Conservation (phyloP, 2,113 vertebrate species). For the Malurus melanocephalus region DNA sequence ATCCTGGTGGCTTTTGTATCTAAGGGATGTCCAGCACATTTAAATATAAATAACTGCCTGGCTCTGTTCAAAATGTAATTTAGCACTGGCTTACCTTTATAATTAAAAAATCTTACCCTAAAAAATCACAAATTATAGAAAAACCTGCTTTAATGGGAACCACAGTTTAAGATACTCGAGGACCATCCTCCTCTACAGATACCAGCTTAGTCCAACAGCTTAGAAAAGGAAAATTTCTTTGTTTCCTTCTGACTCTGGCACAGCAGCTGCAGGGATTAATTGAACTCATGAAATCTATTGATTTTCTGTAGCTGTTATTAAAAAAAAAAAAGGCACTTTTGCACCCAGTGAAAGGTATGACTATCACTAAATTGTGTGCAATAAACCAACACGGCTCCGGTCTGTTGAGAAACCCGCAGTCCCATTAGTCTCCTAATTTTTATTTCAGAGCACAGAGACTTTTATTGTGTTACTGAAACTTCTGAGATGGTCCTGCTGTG, state of each 20-base stretch:
- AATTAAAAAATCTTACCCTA: neutral
- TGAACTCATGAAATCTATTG: constrained; percentile 54
- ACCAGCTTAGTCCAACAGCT: neutral
- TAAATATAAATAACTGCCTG: neutral
- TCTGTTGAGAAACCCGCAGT: constrained; percentile 53
- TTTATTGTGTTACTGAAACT: constrained; percentile 49
- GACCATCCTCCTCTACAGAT: neutral
- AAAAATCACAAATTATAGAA: neutral
- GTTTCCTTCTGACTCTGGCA: constrained; percentile 17
- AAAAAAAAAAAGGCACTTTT: constrained; percentile 20
- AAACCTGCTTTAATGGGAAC: neutral
- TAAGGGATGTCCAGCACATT: neutral
- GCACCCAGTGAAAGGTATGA: constrained; percentile 25
- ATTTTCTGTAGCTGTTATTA: constrained; percentile 57
- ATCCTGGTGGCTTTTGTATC: neutral
- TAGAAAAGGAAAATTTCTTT: constrained; percentile 30
- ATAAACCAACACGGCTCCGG: constrained; percentile 48
- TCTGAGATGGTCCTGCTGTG: neutral
- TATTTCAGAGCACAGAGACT: constrained; percentile 54
- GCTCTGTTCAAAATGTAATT: neutral
- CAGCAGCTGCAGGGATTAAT: constrained; percentile 45
- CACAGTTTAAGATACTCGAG: neutral
- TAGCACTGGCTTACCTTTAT: neutral
- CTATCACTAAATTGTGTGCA: constrained; percentile 49
- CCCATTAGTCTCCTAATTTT: constrained; percentile 54